phyloP scores from a whole-genome alignment of 2,113 vertebrate species.

The Nycticryphes semicollaris region DNA sequence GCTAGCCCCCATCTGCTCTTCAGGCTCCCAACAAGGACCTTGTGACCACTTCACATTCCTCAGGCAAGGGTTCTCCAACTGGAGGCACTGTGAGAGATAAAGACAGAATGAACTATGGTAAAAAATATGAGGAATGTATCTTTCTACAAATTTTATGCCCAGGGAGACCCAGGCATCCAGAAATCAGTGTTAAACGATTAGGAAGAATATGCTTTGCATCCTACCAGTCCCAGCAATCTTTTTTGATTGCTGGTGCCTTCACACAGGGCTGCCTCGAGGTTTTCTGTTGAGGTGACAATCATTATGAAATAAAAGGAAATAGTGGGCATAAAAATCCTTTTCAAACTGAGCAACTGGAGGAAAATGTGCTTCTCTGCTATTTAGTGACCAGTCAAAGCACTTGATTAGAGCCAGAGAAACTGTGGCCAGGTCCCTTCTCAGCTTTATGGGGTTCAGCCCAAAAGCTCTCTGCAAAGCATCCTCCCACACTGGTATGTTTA shows the following conservation, averaged over 20 bases:
- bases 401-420: neutral
- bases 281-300: neutral
- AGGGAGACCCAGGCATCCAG: neutral
- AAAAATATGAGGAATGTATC: neutral
- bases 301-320: neutral
- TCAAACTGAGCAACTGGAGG: neutral
- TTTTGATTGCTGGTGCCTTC: neutral
- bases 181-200: neutral
- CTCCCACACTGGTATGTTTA: neutral
- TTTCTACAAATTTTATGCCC: neutral
- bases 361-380: neutral
- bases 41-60: neutral
- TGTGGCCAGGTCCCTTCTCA: neutral
- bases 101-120: neutral
- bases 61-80: neutral
- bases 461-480: neutral
- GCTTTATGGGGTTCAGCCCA: neutral
- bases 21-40: neutral
- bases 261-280: neutral
- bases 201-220: neutral
- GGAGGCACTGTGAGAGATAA: neutral
- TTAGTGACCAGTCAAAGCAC: neutral
- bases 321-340: fast-evolving
- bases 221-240: neutral
- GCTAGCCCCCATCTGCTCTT: neutral